Evolutionary conservation across 2,113 vertebrate genomes (phyloP).

Genomic region (Charadrius vociferus): DNA sequence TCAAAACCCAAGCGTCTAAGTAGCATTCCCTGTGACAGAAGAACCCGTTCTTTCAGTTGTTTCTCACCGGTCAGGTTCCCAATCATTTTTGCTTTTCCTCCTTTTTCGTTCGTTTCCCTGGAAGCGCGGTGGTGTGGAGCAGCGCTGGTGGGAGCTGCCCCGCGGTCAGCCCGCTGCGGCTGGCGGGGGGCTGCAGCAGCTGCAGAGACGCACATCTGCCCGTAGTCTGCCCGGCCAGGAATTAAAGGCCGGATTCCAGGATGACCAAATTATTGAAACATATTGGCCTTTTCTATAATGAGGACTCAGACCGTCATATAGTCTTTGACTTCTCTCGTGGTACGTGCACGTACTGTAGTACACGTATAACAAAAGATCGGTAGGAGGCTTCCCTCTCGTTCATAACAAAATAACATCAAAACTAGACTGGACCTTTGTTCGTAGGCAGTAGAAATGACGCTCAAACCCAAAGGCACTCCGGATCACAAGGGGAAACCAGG

Average conservation of each 20-base stretch:
- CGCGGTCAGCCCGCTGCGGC: neutral
- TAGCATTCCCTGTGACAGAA: neutral
- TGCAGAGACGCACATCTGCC: neutral
- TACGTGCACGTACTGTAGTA: fast-evolving
- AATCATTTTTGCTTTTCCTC: neutral
- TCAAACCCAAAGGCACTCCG: fast-evolving
- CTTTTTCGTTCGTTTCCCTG: neutral
- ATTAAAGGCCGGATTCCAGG: neutral
- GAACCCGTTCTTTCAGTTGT: neutral
- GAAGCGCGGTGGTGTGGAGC: fast-evolving
- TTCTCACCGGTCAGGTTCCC: neutral
- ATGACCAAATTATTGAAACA: neutral
- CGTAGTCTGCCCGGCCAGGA: neutral
- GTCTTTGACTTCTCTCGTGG: no score
- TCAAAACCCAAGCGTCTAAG: fast-evolving
- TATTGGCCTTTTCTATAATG: neutral
- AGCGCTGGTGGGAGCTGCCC: neutral
- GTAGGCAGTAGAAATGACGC: neutral
- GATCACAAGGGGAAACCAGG: neutral
- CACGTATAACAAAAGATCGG: fast-evolving
- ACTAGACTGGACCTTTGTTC: no score
- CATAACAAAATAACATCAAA: neutral
- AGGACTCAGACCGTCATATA: neutral
- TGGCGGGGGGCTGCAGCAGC: neutral
- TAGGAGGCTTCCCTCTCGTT: neutral